Evolutionary conservation across 2,888 invertebrate genomes (phyloP), one percentile per base, ranked within the genome.

Genomic region (Gerris lacustris): DNA sequence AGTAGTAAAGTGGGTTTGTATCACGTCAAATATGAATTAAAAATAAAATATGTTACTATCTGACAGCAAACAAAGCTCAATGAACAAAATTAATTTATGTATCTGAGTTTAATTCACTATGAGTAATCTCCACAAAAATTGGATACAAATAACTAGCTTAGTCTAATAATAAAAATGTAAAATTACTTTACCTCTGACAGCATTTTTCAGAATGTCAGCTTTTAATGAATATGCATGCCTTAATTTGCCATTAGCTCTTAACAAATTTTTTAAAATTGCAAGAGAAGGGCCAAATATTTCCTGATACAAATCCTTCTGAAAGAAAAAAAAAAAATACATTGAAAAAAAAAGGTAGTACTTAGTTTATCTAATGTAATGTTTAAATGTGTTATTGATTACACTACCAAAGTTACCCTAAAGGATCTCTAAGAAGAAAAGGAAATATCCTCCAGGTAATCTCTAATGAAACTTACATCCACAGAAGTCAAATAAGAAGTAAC

Each of bases 221-320:
- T 82, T 72, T 78, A 82, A 76, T 78, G 86, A 80, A 79, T 89
- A 78, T 80, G 87, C 78, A 80, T 84, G 76, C 79, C 88, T 79
- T 78, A 87, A 78, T 80, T 83, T 75, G 78, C 83, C 76, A 81
- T 79, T 74, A 63, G 72, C 70, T 67, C 86, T 81, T 83, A 84
- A 78, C 79, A 81, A 76, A 82, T 79, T 77, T 80, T 83, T 84
- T 75, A 84, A 78, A 75, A 83, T 81, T 62, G 80, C 78, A 45
- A 84, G 76, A 67, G 82, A 79, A 2, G 84, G 82, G 75, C 84
- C 80, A 11, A 83, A 80, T 15, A 83, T 83, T 78, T 83, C 81
- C 5, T 77, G 77, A 75, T 83, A 81, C 67, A 80, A 80, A 73
- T 83, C 83, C 47, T 79, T 78, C 77, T 81, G 75, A 80, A 77